phyloP scores from a whole-genome alignment of 1,140 invertebrate genomes.

The Popillia japonica region DNA sequence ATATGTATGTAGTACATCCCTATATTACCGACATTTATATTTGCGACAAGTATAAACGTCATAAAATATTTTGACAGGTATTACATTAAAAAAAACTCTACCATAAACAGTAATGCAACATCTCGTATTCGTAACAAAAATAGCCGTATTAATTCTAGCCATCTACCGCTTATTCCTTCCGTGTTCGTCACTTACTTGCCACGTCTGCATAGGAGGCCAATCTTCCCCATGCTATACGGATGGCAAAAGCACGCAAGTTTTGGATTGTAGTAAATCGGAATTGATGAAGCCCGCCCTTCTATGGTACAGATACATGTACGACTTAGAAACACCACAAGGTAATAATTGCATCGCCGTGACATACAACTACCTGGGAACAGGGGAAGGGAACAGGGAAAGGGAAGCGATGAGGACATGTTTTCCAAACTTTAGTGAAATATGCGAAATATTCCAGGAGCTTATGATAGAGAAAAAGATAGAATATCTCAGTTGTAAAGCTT shows the following conservation, averaged over 20 bases:
- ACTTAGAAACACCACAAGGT: neutral
- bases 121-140: no score
- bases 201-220: neutral
- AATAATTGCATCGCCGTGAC: neutral
- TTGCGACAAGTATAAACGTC: no score
- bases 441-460: neutral
- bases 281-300: neutral
- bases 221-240: neutral
- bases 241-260: neutral
- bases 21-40: no score
- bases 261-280: neutral
- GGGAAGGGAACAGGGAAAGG: neutral
- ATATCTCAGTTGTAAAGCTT: neutral
- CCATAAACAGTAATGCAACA: no score
- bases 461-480: neutral
- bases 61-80: no score
- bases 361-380: neutral
- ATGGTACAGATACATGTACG: slow-evolving; percentile 4
- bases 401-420: neutral
- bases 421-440: neutral
- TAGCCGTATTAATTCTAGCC: no score
- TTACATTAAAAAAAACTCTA: no score
- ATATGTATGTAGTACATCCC: no score
- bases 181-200: neutral
- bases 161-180: no score